These are phyloP conservation scores for Leptoclinus maculatus DNA, from an alignment of 2,797 vertebrate genomes.

Conservation along the genomic window DNA sequence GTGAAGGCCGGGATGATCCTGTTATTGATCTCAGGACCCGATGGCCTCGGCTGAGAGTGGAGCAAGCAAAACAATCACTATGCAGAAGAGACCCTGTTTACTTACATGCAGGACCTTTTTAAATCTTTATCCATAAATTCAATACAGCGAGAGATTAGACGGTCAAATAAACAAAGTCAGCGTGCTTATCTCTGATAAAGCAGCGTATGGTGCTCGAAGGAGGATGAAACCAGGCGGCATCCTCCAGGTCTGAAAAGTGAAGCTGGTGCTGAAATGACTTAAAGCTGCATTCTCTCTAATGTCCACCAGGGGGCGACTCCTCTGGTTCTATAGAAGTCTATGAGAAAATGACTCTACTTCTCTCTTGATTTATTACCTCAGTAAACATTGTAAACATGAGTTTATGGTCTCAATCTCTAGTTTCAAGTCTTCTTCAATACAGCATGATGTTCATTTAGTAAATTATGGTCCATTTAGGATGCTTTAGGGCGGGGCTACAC, in stretches of 20 bases:
- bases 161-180: not conserved
- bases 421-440: too few relatives aligned
- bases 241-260: not conserved
- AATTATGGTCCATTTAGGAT: too few relatives aligned
- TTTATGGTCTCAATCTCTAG: too few relatives aligned
- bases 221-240: not conserved
- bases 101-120: not conserved
- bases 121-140: not conserved
- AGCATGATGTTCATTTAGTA: too few relatives aligned
- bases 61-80: not conserved
- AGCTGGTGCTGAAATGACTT: not conserved
- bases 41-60: conserved; percentile 5
- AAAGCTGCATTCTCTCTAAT: too few relatives aligned
- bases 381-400: too few relatives aligned
- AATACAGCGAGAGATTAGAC: not conserved
- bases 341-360: too few relatives aligned
- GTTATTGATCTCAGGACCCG: conserved; percentile 19
- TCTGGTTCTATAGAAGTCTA: too few relatives aligned
- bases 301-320: too few relatives aligned
- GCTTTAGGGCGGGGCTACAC: too few relatives aligned
- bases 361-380: too few relatives aligned
- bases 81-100: not conserved
- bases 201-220: not conserved
- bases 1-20: conserved; percentile 1
- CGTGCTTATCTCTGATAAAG: not conserved